phyloP scores from a whole-genome alignment of 2,888 invertebrate genomes.

The Bombylius major region DNA sequence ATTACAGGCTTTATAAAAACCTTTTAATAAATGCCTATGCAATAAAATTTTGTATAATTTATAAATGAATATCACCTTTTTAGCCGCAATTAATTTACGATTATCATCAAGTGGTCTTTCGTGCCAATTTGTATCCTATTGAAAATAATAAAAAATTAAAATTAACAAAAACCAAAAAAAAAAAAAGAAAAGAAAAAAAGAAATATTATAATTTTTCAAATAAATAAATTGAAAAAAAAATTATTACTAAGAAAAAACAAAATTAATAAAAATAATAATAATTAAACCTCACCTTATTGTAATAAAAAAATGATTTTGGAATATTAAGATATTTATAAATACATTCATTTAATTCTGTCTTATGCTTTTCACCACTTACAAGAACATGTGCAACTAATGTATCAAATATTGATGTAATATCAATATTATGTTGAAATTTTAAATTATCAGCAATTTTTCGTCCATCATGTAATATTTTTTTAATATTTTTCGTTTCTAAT shows the following conservation, averaged over 20 bases:
- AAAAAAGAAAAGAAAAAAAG: not conserved
- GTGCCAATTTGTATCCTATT: slow-evolving; percentile 7
- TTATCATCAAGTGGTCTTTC: slow-evolving; percentile 17
- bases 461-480: slow-evolving; percentile 21
- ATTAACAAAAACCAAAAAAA: not conserved
- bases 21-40: slow-evolving; percentile 21
- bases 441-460: slow-evolving; percentile 21
- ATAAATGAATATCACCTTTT: slow-evolving; percentile 19
- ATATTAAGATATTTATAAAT: slow-evolving; percentile 17
- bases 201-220: not conserved
- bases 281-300: slow-evolving; percentile 3
- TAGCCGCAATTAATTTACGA: slow-evolving; percentile 16
- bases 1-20: slow-evolving; percentile 21
- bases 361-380: slow-evolving; percentile 13
- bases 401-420: slow-evolving; percentile 22
- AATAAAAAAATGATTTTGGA: slow-evolving; percentile 16
- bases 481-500: slow-evolving; percentile 18
- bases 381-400: slow-evolving; percentile 22
- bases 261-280: not conserved
- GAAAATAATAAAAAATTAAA: not conserved
- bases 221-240: not conserved
- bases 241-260: too few relatives aligned
- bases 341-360: slow-evolving; percentile 16
- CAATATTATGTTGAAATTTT: slow-evolving; percentile 18
- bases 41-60: slow-evolving; percentile 23